phyloP scores from a whole-genome alignment of 2,113 vertebrate genomes.

The Chionomys nivalis region DNA sequence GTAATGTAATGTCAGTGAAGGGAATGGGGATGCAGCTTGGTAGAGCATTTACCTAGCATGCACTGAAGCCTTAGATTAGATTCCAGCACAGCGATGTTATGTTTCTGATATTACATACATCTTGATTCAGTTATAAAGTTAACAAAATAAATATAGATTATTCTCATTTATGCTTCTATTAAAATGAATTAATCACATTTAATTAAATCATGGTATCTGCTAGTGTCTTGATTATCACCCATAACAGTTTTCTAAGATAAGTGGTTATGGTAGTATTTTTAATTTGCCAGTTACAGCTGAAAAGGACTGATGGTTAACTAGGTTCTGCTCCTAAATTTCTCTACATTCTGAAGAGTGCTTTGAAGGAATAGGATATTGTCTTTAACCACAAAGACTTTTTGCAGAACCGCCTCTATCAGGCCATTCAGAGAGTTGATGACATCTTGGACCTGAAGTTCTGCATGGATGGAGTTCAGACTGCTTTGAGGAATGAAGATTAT shows the following conservation, averaged over 20 bases:
- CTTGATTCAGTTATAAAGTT: conserved; percentile 31
- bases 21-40: background rate
- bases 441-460: conserved; percentile 99
- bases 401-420: conserved; percentile 98
- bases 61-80: background rate
- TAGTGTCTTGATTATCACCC: background rate
- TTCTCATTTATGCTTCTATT: background rate
- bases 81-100: background rate
- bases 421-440: conserved; percentile 97
- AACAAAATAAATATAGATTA: background rate
- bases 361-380: conserved; percentile 22
- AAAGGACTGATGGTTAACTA: background rate
- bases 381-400: conserved; percentile 74
- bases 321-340: background rate
- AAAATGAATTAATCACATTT: conserved; percentile 10
- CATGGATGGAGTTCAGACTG: conserved; percentile 97
- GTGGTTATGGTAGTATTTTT: background rate
- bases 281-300: background rate
- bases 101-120: conserved; percentile 31
- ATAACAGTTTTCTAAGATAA: conserved; percentile 25
- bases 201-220: conserved; percentile 25
- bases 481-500: conserved; percentile 94
- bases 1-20: background rate
- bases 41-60: background rate
- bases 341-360: conserved; percentile 13